Evolutionary conservation across 1,140 invertebrate species (phyloP).

Genomic region (Parasteatoda tepidariorum): DNA sequence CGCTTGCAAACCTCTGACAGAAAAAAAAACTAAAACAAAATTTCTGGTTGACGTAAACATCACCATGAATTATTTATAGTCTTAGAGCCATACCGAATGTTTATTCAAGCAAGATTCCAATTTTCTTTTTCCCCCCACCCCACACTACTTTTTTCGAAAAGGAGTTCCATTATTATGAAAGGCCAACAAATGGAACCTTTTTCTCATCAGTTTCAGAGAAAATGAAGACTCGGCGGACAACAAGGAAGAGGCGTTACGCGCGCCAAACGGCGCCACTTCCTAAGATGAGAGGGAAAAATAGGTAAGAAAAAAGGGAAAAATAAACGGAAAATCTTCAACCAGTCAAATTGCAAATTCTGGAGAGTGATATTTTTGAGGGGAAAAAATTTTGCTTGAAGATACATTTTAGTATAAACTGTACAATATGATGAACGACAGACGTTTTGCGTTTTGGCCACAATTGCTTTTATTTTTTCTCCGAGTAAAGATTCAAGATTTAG

Average conservation of each 20-base stretch:
- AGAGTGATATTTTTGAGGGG: constrained; percentile 52
- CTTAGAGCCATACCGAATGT: constrained; percentile 57
- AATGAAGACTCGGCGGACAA: constrained; percentile 57
- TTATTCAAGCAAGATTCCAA: constrained; percentile 61
- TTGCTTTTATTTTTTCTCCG: not conserved
- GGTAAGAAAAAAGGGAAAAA: constrained; percentile 23
- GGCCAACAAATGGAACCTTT: constrained; percentile 60
- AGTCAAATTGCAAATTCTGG: constrained; percentile 59
- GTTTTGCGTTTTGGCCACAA: not conserved
- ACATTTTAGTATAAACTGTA: constrained; percentile 34
- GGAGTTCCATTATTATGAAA: constrained; percentile 60
- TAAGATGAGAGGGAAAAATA: constrained; percentile 19
- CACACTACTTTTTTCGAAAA: not conserved
- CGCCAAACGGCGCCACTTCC: constrained; percentile 22
- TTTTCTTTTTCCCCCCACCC: constrained; percentile 35
- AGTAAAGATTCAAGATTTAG: not conserved
- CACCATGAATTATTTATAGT: constrained; percentile 60
- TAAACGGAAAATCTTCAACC: constrained; percentile 52
- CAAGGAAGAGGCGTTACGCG: constrained; percentile 55
- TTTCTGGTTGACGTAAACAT: constrained; percentile 57
- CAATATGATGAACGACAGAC: constrained; percentile 35
- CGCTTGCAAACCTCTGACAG: constrained; percentile 47
- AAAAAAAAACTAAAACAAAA: constrained; percentile 16
- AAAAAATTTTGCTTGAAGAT: constrained; percentile 4
- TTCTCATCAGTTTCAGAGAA: constrained; percentile 55